Evolutionary conservation across 2,888 invertebrate genomes (phyloP).

Genomic region (Drosophila suboccidentalis): DNA sequence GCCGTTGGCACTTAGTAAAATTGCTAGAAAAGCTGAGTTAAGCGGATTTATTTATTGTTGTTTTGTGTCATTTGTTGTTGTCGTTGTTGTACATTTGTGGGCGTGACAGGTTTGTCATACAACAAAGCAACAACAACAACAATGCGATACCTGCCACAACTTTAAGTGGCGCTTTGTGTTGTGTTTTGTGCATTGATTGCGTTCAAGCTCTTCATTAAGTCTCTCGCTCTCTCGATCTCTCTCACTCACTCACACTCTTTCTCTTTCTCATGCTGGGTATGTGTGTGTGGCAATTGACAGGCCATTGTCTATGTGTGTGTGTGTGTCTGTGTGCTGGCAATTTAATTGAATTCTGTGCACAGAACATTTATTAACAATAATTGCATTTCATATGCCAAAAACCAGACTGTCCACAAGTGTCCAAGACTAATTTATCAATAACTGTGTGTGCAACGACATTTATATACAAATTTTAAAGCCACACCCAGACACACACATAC

Average conservation of each 20-base stretch:
- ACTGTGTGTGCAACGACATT: slow-evolving; percentile 36
- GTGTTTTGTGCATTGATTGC: slow-evolving; percentile 51
- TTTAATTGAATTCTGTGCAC: slow-evolving; percentile 75
- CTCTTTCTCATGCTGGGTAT: neutral
- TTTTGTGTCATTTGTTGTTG: slow-evolving; percentile 6
- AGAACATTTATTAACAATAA: slow-evolving; percentile 79
- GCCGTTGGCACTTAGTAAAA: slow-evolving; percentile 68
- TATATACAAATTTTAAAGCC: slow-evolving; percentile 20
- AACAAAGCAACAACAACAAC: slow-evolving; percentile 10
- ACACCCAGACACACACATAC: slow-evolving; percentile 9
- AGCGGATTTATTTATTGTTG: slow-evolving; percentile 64
- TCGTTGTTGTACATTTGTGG: slow-evolving; percentile 34
- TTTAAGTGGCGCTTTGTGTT: slow-evolving; percentile 57
- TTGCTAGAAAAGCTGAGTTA: slow-evolving; percentile 66
- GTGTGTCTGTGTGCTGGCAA: slow-evolving; percentile 31
- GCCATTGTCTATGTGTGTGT: slow-evolving; percentile 50
- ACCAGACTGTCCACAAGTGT: slow-evolving; percentile 76
- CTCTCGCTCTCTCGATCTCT: neutral
- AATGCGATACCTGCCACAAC: slow-evolving; percentile 39
- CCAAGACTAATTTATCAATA: slow-evolving; percentile 79
- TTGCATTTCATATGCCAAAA: slow-evolving; percentile 75
- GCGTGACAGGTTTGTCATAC: slow-evolving; percentile 58
- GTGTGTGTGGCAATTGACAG: slow-evolving; percentile 64
- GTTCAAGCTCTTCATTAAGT: slow-evolving; percentile 42
- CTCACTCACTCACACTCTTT: neutral